A percentile compares a stretch with the other conserved stretches of the same genome.
Conservation (phyloP, 2,113 vertebrate species). For the Stegastes partitus region DNA sequence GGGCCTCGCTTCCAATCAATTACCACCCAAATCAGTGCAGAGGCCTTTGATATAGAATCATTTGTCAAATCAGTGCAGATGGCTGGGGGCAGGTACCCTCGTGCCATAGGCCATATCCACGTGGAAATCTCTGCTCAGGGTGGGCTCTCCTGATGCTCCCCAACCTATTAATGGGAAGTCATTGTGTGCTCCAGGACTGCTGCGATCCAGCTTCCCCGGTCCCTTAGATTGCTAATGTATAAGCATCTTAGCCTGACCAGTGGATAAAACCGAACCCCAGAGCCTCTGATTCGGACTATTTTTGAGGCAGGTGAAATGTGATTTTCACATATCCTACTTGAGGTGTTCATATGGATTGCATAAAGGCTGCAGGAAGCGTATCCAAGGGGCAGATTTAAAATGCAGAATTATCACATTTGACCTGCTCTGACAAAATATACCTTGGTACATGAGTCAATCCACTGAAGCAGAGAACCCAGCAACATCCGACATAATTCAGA, state of each 20-base stretch:
- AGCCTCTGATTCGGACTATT: constrained; percentile 40
- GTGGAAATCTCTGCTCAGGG: constrained; percentile 81
- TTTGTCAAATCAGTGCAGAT: constrained; percentile 86
- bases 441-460: not conserved
- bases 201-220: constrained; percentile 57
- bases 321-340: constrained; percentile 28
- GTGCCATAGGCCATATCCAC: constrained; percentile 81
- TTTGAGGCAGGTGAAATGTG: constrained; percentile 37
- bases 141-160: constrained; percentile 72
- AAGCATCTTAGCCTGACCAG: constrained; percentile 78
- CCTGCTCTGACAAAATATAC: constrained; percentile 9
- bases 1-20: constrained; percentile 86
- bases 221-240: constrained; percentile 67
- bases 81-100: constrained; percentile 79
- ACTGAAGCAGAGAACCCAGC: not conserved
- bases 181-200: constrained; percentile 77
- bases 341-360: constrained; percentile 18
- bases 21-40: constrained; percentile 84
- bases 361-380: not conserved
- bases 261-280: constrained; percentile 62
- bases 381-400: constrained; percentile 5
- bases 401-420: constrained; percentile 13
- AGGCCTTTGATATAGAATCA: constrained; percentile 86
- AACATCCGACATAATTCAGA: not conserved
- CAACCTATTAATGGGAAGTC: constrained; percentile 80